Percentiles rank a stretch among this genome's conserved stretches.
Evolutionary conservation across 2,888 invertebrate genomes (phyloP).

Genomic region (Eumacrocentrus americanus): DNA sequence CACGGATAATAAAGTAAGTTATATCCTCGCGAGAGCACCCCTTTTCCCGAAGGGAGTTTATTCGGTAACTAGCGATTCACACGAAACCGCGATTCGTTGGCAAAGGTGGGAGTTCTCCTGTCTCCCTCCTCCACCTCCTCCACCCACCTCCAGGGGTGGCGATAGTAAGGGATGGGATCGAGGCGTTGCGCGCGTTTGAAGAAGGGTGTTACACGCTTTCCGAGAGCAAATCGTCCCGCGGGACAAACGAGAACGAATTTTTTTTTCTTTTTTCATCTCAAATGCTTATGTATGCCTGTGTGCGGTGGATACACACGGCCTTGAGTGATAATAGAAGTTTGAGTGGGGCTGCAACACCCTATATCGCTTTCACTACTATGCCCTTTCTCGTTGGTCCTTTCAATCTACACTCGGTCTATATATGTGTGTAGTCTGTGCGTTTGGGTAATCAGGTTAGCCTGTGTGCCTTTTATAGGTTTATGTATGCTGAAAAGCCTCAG

Average conservation of each 20-base stretch:
- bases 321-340: neutral
- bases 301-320: neutral
- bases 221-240: conserved; percentile 43
- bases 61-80: conserved; percentile 54
- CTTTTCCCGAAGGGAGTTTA: conserved; percentile 40
- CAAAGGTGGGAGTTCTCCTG: conserved; percentile 19
- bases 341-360: no score
- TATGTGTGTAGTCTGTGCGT: neutral
- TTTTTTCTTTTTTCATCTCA: no score
- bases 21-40: conserved; percentile 24
- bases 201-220: conserved; percentile 23
- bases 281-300: no score
- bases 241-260: no score
- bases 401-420: neutral
- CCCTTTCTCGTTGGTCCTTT: no score
- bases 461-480: neutral
- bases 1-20: conserved; percentile 28
- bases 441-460: neutral
- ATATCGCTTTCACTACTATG: no score
- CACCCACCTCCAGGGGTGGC: no score
- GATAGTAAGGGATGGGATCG: no score
- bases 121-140: neutral
- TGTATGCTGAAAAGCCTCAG: neutral
- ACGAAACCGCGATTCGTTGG: conserved; percentile 46
- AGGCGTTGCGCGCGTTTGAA: no score